Evolutionary conservation across 2,113 vertebrate species (phyloP), one percentile per base, ranked within the genome.

Genomic region (Capra hircus): DNA sequence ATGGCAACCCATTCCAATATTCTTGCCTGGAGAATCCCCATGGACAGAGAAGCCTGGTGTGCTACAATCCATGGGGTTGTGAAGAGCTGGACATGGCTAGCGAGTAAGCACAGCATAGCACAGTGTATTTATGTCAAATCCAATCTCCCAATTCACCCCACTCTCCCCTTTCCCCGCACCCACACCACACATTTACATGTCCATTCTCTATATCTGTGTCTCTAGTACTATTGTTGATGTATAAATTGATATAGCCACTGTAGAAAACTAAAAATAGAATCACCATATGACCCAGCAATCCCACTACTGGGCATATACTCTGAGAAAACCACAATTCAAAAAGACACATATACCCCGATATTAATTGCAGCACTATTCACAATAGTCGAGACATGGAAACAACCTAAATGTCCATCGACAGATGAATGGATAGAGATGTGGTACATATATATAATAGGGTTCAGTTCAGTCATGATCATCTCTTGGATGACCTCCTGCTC

Each of bases 131-230:
- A 74, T 43, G 21, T 13, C 36, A 40, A 74, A 40, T 74, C 67
- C 36, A 74, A 13, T 74, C 67, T 74, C 36, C 21, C 21, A 71
- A 3, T 21, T 71, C 19, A 74, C 40, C 2, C 21, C 21, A 40
- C 67, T 40, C 36, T 74, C 11, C 67, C 36, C 36, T 40, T 74
- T 25, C 21, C 21, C 21, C 0, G 0, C 67, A 10, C 36, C 10
- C 10, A 71, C 64, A 11, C 67, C 2, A 21, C 5, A 40, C 11
- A 0, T 40, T 40, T 36, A 40, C 21, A 40, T 40, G 10, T 74
- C 11, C 0, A 0, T 40, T 40, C 36, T 74, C 21, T 40, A 13
- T 40, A 40, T 74, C 67, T 40, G 36, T 40, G 67, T 74, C 36
- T 74, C 21, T 74, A 74, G 21, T 25, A 74, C 21, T 40, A 71